Evolutionary conservation across 2,888 invertebrate genomes (phyloP).

Genomic region (Phaedon cochleariae): DNA sequence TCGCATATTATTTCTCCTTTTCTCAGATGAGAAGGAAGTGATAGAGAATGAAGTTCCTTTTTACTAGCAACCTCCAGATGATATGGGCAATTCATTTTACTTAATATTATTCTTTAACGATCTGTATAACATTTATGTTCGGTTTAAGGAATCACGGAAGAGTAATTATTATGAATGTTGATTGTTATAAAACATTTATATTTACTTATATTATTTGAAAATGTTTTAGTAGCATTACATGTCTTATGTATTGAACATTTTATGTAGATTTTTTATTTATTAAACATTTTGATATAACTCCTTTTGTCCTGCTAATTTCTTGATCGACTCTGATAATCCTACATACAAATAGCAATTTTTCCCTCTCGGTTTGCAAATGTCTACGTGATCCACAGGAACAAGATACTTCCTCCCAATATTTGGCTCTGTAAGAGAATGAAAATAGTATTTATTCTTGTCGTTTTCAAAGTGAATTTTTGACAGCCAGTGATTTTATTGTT

Average conservation of each 20-base stretch:
- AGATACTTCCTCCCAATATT: background rate
- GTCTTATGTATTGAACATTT: slow-evolving; percentile 41
- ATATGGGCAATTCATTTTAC: slow-evolving; percentile 28
- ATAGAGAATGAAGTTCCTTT: slow-evolving; percentile 7
- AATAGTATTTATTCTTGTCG: too few species aligned
- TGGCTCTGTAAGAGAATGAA: background rate
- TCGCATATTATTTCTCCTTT: background rate
- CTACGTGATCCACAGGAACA: background rate
- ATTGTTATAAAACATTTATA: slow-evolving; percentile 12
- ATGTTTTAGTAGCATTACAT: slow-evolving; percentile 27
- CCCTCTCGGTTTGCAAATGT: background rate
- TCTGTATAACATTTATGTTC: slow-evolving; percentile 50
- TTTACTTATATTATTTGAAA: slow-evolving; percentile 12
- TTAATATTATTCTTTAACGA: slow-evolving; percentile 44
- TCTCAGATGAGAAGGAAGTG: background rate
- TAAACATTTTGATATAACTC: slow-evolving; percentile 44
- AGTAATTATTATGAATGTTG: slow-evolving; percentile 5
- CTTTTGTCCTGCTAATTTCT: background rate
- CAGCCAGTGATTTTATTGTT: too few species aligned
- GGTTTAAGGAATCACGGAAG: slow-evolving; percentile 44
- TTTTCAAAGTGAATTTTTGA: too few species aligned
- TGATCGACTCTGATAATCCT: background rate
- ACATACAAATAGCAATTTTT: background rate
- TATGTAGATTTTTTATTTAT: slow-evolving; percentile 48
- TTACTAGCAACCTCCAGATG: slow-evolving; percentile 6